Base-by-base conservation (phyloP, 2,797 vertebrate genomes). In the Petrocephalus sullivani region DNA sequence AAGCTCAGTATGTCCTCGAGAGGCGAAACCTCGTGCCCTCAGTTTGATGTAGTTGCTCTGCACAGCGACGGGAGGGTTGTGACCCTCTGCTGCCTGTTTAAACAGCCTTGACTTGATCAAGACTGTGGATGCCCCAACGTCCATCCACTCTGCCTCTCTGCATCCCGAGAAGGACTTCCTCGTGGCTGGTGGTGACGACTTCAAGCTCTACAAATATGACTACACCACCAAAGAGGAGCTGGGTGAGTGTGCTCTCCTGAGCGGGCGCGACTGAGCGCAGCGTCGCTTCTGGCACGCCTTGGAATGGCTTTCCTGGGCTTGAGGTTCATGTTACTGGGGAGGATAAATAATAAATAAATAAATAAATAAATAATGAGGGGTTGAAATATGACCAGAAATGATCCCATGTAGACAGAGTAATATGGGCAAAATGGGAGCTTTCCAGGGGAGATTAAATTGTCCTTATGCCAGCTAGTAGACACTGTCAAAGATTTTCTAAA, bases 131-230 rank as follows among this genome's bases (percentile, higher is more conserved):
- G 97, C 97, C 49, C 97, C 98, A 3, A 97, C 98, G 89, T 95
- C 97, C 90, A 97, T 99, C 93, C 97, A 97, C 94, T 99, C 98
- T 0, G 98, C 98, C 78, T 99, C 98, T 19, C 97, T 99, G 91
- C 98, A 99, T 89, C 98, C 97, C 75, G 98, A 98, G 0, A 99
- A 99, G 91, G 98, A 99, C 90, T 99, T 97, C 93, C 95, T 99
- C 92, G 98, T 99, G 90, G 98, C 98, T 0, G 98, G 97, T 57
- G 98, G 98, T 88, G 98, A 99, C 58, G 98, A 99, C 93, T 99
- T 99, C 95, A 99, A 99, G 92, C 97, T 99, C 90, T 99, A 98
- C 95, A 99, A 99, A 91, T 99, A 97, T 91, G 98, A 99, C 95
- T 99, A 99, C 94, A 95, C 95, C 93, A 97, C 96, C 58, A 97